Conservation (phyloP, 2,113 vertebrate genomes). For the Prunella himalayana region DNA sequence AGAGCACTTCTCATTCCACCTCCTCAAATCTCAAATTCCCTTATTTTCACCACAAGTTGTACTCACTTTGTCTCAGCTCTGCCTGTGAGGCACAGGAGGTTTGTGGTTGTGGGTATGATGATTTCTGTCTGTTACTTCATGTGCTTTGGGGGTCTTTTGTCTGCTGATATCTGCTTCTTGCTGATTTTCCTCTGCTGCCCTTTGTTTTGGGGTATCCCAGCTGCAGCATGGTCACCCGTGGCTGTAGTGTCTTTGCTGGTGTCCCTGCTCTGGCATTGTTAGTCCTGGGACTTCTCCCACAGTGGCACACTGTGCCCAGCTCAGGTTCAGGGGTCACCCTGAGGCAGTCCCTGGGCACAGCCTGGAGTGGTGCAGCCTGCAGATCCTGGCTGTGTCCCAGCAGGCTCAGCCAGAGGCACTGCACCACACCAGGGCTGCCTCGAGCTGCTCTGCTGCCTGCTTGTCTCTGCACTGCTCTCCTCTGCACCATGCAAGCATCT, state of each 20-base stretch:
- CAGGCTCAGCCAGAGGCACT: rapidly evolving
- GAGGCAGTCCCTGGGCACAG: neutral
- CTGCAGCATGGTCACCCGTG: rapidly evolving
- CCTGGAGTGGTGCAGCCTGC: rapidly evolving
- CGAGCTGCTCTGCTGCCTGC: rapidly evolving
- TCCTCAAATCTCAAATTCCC: neutral
- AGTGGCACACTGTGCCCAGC: too few relatives aligned
- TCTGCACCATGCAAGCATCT: rapidly evolving
- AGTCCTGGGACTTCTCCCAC: neutral
- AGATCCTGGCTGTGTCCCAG: neutral
- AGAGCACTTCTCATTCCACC: neutral
- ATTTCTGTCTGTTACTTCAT: neutral
- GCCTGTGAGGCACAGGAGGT: neutral
- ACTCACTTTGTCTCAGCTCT: neutral
- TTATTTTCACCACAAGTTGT: neutral
- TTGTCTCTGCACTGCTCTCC: neutral
- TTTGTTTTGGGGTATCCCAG: neutral
- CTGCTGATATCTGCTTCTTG: neutral
- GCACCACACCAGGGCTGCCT: rapidly evolving
- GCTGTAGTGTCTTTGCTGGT: neutral
- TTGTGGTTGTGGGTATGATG: neutral
- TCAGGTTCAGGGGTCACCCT: rapidly evolving
- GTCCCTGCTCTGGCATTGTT: neutral
- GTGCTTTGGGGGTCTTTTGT: neutral
- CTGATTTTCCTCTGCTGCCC: neutral